Evolutionary conservation across 2,797 vertebrate species (phyloP).

Genomic region (Parotocinclus haroldoi): DNA sequence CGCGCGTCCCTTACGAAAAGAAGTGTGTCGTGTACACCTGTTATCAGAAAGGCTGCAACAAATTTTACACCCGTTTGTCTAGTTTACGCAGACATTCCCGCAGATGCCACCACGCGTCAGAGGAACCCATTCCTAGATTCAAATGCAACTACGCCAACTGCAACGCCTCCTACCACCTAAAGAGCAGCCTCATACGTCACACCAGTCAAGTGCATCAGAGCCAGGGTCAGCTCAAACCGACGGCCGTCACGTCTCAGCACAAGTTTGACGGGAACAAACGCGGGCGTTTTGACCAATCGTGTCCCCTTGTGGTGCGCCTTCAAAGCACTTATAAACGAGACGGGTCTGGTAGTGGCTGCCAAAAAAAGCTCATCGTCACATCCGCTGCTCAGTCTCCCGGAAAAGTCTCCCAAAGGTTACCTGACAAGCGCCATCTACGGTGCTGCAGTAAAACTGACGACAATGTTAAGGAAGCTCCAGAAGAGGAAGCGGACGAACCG

Average conservation of each 20-base stretch:
- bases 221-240: conserved; percentile 48
- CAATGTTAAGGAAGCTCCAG: neutral
- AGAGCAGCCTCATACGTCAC: conserved; percentile 86
- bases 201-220: conserved; percentile 71
- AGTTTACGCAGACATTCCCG: conserved; percentile 75
- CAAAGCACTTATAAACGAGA: conserved; percentile 80
- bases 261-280: conserved; percentile 79
- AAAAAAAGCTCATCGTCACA: conserved; percentile 78
- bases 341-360: conserved; percentile 71
- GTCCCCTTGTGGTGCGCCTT: conserved; percentile 81
- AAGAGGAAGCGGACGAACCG: neutral
- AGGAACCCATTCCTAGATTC: conserved; percentile 78
- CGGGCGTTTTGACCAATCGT: conserved; percentile 81
- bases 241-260: conserved; percentile 72
- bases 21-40: conserved; percentile 78
- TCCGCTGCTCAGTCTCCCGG: conserved; percentile 46
- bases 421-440: conserved; percentile 43
- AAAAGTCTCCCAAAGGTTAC: conserved; percentile 52
- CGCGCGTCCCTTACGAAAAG: conserved; percentile 88
- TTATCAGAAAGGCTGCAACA: conserved; percentile 78
- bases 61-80: conserved; percentile 74
- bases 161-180: conserved; percentile 83
- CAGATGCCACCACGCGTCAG: conserved; percentile 64
- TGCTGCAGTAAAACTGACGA: conserved; percentile 45
- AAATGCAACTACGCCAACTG: conserved; percentile 86